phyloP scores from a whole-genome alignment of 2,888 invertebrate genomes.

The Colostygia pectinataria region DNA sequence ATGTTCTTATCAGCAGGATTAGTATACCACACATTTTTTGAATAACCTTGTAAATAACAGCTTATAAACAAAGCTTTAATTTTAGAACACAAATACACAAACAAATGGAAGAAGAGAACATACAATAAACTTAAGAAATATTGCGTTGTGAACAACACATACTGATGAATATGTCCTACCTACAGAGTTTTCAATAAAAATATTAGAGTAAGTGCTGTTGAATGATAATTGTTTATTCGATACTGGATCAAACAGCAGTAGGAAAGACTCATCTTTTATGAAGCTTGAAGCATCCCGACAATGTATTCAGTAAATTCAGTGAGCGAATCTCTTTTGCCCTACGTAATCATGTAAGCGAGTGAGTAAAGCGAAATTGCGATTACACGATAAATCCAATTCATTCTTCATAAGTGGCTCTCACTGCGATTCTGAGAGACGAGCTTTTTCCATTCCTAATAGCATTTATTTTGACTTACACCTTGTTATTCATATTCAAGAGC shows the following conservation, averaged over 20 bases:
- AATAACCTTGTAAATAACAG: too few species aligned
- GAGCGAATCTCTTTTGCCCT: constrained; percentile 52
- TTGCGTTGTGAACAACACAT: too few species aligned
- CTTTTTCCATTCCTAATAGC: constrained; percentile 45
- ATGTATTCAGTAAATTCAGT: constrained; percentile 58
- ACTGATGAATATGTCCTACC: too few species aligned
- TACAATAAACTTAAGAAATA: too few species aligned
- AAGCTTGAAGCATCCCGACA: constrained; percentile 40
- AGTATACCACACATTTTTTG: too few species aligned
- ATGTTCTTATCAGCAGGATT: constrained; percentile 34
- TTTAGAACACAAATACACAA: too few species aligned
- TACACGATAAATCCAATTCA: constrained; percentile 69
- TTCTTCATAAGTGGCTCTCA: constrained; percentile 50
- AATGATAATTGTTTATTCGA: too few species aligned
- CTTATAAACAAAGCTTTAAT: too few species aligned
- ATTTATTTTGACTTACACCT: constrained; percentile 21
- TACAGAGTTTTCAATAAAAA: too few species aligned
- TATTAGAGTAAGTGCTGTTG: too few species aligned
- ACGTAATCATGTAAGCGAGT: constrained; percentile 61
- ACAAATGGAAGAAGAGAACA: too few species aligned
- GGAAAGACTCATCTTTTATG: constrained; percentile 10
- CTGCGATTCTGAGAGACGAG: constrained; percentile 39
- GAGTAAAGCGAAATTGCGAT: constrained; percentile 58
- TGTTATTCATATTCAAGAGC: constrained; percentile 26
- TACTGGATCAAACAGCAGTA: constrained; percentile 11